A percentile compares a stretch with the other conserved stretches of the same genome.
Conservation (phyloP, 2,113 vertebrate genomes). For the Callithrix jacchus region DNA sequence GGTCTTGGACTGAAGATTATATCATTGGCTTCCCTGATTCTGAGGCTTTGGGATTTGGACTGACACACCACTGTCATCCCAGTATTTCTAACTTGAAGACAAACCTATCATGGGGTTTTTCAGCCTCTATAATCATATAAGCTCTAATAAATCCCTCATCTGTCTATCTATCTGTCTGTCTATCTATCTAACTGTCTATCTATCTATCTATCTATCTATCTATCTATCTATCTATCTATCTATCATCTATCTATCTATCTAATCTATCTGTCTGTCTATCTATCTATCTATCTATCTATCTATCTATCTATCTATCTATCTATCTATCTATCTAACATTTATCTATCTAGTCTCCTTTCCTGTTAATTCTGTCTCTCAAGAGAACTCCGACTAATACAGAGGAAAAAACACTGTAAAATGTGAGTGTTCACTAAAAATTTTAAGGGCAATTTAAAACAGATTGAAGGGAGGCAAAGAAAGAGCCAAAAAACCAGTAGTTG, state of each 20-base stretch:
- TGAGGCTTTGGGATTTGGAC: not conserved
- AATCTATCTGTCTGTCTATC: not conserved
- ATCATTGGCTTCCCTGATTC: not conserved
- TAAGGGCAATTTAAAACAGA: not conserved
- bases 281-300: not conserved
- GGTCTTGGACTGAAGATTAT: not conserved
- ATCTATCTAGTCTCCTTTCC: not conserved
- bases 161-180: not conserved
- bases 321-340: not conserved
- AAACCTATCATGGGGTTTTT: not conserved
- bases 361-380: not conserved
- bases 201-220: not conserved
- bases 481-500: fast-evolving
- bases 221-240: not conserved
- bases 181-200: not conserved
- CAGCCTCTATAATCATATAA: not conserved
- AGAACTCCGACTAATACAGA: not conserved
- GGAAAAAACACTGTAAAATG: not conserved
- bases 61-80: not conserved
- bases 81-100: not conserved
- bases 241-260: fast-evolving
- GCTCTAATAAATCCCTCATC: not conserved
- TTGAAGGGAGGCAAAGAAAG: not conserved
- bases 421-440: not conserved
- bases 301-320: not conserved